phyloP scores from a whole-genome alignment of 1,140 invertebrate species.

The Bradynema listronoti region DNA sequence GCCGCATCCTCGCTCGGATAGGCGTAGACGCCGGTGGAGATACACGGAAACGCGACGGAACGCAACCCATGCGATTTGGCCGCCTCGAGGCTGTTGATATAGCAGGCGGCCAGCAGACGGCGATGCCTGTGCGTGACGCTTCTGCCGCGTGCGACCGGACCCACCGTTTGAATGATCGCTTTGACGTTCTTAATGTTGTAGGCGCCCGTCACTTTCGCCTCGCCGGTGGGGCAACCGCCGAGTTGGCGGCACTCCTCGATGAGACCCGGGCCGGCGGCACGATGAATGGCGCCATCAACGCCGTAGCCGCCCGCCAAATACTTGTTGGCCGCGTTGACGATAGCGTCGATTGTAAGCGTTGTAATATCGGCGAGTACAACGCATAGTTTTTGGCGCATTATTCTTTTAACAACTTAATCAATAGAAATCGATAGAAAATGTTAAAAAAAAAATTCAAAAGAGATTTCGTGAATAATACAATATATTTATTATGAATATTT shows the following conservation, averaged over 20 bases:
- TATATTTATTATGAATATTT: too few relatives aligned
- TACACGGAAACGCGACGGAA: conserved; percentile 32
- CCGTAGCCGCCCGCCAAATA: conserved; percentile 21
- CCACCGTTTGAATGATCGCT: conserved; percentile 31
- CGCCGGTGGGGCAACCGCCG: conserved; percentile 21
- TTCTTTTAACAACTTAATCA: too few relatives aligned
- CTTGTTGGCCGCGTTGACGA: conserved; percentile 29
- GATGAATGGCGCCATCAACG: conserved; percentile 31
- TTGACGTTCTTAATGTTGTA: conserved; percentile 31
- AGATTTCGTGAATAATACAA: too few relatives aligned
- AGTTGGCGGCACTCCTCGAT: conserved; percentile 20
- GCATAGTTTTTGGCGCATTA: too few relatives aligned
- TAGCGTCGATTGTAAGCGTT: conserved; percentile 21
- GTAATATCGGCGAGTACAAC: conserved; percentile 26
- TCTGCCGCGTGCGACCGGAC: conserved; percentile 12
- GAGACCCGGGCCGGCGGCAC: conserved; percentile 16
- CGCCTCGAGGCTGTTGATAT: conserved; percentile 25
- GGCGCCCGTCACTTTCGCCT: conserved; percentile 26
- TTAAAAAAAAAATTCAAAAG: too few relatives aligned
- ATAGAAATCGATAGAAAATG: too few relatives aligned
- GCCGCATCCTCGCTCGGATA: conserved; percentile 28
- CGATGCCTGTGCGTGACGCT: conserved; percentile 7
- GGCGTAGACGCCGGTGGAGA: conserved; percentile 29
- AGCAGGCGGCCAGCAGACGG: conserved; percentile 10
- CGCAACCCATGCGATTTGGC: conserved; percentile 17